Evolutionary conservation across 1,140 invertebrate genomes (phyloP).

Genomic region (Saccostrea cuccullata): DNA sequence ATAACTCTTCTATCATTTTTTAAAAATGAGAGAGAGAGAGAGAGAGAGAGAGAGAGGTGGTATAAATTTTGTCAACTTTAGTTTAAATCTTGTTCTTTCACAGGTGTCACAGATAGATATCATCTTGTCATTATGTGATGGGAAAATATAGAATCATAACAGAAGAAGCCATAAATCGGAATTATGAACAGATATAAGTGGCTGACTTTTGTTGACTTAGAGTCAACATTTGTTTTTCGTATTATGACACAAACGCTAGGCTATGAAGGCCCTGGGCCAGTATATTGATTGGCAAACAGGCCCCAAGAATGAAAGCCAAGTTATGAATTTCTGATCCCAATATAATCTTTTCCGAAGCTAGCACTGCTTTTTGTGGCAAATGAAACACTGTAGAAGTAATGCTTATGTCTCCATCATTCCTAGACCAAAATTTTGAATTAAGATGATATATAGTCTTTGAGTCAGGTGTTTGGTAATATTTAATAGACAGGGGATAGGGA

Average conservation of each 20-base stretch:
- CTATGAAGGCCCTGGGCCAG: not conserved
- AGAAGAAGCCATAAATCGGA: not conserved
- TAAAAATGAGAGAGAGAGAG: too few species aligned
- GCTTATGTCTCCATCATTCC: constrained; percentile 1
- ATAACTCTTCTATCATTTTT: too few species aligned
- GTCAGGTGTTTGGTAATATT: not conserved
- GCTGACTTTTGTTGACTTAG: constrained; percentile 13
- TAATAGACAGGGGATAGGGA: not conserved
- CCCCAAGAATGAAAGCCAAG: not conserved
- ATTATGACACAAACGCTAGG: constrained; percentile 16
- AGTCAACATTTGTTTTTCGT: constrained; percentile 18
- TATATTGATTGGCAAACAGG: constrained; percentile 13
- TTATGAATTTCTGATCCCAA: constrained; percentile 29
- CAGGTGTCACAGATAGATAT: constrained; percentile 2
- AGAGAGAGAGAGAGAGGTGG: not conserved
- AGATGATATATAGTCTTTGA: not conserved
- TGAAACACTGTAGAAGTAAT: not conserved
- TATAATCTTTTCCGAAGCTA: not conserved
- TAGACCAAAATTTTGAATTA: not conserved
- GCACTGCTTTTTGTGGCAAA: constrained; percentile 8
- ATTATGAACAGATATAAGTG: constrained; percentile 32
- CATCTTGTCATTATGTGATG: not conserved
- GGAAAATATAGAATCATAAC: not conserved
- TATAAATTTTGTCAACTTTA: not conserved
- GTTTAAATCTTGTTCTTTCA: constrained; percentile 9